Conservation (phyloP, 1,140 invertebrate species). For the Muscidifurax raptorellus region DNA sequence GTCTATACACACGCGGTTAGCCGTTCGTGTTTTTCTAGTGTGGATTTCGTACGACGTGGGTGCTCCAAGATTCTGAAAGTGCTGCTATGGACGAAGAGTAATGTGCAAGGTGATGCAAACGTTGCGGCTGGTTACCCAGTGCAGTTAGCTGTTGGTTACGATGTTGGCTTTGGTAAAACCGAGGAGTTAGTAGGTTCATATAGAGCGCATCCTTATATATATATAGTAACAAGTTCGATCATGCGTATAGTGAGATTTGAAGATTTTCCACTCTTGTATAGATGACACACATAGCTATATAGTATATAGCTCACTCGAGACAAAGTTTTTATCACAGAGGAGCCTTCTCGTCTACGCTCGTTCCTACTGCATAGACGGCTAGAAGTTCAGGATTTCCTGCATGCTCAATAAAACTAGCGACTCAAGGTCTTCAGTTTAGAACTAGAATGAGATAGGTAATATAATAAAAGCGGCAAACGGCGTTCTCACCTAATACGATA, state of each 20-base stretch:
- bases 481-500: too few relatives aligned
- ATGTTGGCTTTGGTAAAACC: background rate
- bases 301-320: background rate
- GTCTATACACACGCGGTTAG: too few relatives aligned
- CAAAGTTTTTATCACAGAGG: background rate
- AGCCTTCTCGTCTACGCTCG: background rate
- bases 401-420: background rate
- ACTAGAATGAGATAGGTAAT: too few relatives aligned
- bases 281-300: background rate
- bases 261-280: background rate
- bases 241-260: background rate
- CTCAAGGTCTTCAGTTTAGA: too few relatives aligned
- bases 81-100: background rate
- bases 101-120: conserved; percentile 3
- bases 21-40: too few relatives aligned
- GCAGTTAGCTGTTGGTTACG: background rate
- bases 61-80: background rate
- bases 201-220: background rate
- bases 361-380: background rate
- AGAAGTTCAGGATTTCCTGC: background rate
- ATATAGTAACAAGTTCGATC: background rate
- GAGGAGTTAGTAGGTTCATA: background rate
- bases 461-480: too few relatives aligned
- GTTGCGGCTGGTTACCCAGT: too few relatives aligned
- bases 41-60: background rate